Base-by-base conservation (phyloP, 2,113 vertebrate genomes). In the Clinocottus analis region DNA sequence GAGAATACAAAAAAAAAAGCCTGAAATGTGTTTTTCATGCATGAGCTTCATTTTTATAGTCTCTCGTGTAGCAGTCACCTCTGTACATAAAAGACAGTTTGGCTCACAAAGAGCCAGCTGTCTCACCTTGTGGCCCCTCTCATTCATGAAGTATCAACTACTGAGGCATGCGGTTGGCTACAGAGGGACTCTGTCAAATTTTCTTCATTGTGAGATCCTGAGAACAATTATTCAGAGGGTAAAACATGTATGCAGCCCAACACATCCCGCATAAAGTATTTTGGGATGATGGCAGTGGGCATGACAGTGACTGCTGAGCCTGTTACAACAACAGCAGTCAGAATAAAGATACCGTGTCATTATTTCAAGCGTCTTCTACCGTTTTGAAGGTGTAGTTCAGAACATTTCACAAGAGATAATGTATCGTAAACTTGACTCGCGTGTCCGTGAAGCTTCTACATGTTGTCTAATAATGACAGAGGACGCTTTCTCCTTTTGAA, bases 121-220 rank as follows among this genome's bases (percentile, higher is more conserved):
- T 66, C 59, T 41, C 41, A 68, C 41, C 49, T 9, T 68, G 25
- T 55, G 21, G 33, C 37, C 31, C 37, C 55, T 51, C 61, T 76
- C 56, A 75, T 68, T 75, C 55, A 66, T 69, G 1, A 45, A 66
- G 66, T 51, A 83, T 74, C 65, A 33, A 7, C 71, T 51, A 23
- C 23, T 0, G 21, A 55, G 27, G 33, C 67, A 49, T 13, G 13
- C 3, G 0, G 14, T 21, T 45, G 60, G 21, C 62, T 69, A 51
- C 77, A 61, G 47, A 63, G 23, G 59, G 33, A 41, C 41, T 60
- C 49, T 13, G 37, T 72, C 56, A 65, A 76, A 82, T 82, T 67
- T 45, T 41, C 14, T 83, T 72, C 35, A 72, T 67, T 75, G 49
- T 77, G 53, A 53, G 14, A 53, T 7, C 14, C 37, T 0, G 31